Conservation (phyloP, 2,888 invertebrate genomes). For the Alentia gelatinosa region DNA sequence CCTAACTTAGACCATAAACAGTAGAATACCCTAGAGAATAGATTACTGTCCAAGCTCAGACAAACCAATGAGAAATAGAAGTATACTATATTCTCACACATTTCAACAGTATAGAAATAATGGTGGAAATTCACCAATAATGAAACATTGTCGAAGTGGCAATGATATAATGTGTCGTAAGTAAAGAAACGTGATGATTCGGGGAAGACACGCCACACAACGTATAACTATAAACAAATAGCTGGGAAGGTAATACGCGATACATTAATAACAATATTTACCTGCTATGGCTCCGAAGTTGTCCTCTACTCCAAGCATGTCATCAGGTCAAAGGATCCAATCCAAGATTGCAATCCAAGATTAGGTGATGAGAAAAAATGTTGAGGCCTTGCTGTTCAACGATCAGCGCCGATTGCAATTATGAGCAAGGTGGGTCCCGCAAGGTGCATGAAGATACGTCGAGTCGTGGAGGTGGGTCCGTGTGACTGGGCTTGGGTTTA, state of each 20-base stretch:
- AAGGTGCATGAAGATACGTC: neutral
- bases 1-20: no score
- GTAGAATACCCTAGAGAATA: no score
- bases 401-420: slow-evolving; percentile 1
- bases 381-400: neutral
- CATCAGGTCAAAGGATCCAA: neutral
- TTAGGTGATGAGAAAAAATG: neutral
- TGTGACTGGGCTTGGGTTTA: neutral
- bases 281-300: neutral
- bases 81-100: no score
- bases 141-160: no score
- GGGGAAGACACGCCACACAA: no score
- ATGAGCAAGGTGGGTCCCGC: neutral
- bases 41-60: no score
- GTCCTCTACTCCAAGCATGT: slow-evolving; percentile 5
- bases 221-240: no score
- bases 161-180: no score
- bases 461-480: neutral
- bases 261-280: neutral
- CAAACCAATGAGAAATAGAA: no score
- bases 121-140: no score
- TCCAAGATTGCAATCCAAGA: neutral
- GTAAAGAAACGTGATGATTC: no score
- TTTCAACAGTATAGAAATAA: no score
- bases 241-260: neutral